Base-by-base conservation (phyloP, 2,797 vertebrate species). In the Mus minutoides region DNA sequence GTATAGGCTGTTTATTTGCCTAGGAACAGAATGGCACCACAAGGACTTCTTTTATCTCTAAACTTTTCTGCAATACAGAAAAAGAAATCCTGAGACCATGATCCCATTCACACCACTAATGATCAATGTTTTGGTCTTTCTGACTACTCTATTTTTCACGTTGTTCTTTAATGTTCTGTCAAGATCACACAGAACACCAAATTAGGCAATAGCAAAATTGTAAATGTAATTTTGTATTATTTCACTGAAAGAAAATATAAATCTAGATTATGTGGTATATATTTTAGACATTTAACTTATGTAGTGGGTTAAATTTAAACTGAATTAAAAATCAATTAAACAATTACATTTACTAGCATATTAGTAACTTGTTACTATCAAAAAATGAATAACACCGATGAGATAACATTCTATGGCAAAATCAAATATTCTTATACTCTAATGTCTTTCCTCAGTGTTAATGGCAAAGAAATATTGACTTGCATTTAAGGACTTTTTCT, bases 261-360 rank as follows among this genome's bases (percentile, higher is more conserved):
- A 2, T 3, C 1, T 69, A 86, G 7, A 29, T 78, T 67, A 3
- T 62, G 75, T 31, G 88, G 8, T 46, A 67, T 67, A 22, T 26
- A 75, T 37, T 80, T 40, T 54, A 84, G 29, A 40, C 4, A 67
- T 67, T 91, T 46, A 49, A 16, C 56, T 69, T 37, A 19, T 78
- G 22, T 77, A 14, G 40, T 26, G 60, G 34, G 58, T 80, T 85
- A 73, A 56, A 88, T 83, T 64, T 89, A 88, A 96, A n/a, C 11
- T 62, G 10, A 84, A 67, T 89, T 90, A 60, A 92, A 88, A 71
- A 22, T 73, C 80, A 91, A 79, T 69, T 71, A 67, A 58, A 56
- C 89, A 93, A 93, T 78, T 26, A 52, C 76, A 16, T 54, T 31
- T n/a, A 82, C 49, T 90, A 22, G 14, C 40, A 12, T 26, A 60